Base-by-base conservation (phyloP, 2,888 invertebrate genomes). In the Stenchaetothrips biformis region DNA sequence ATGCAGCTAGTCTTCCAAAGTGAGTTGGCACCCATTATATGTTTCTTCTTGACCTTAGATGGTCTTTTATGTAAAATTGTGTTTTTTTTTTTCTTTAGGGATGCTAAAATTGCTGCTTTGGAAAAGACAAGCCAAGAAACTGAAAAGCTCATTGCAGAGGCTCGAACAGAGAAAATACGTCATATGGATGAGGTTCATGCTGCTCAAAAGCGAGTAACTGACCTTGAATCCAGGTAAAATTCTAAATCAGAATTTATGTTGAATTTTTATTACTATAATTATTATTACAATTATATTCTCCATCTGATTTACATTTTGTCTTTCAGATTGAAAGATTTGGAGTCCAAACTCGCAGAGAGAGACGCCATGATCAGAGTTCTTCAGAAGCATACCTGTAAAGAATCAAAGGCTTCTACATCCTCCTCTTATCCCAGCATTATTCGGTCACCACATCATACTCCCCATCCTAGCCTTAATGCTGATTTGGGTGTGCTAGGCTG, bases 281-380 rank as follows among this genome's bases (percentile, higher is more conserved):
- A 79, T 79, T n/a, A 79, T n/a, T 1, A 18, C 18, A 78, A n/a
- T 59, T 48, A 4, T 3, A 18, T 53, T 4, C 1, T 62, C 3
- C 18, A 62, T 79, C 25, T 67, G 78, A 47, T 48, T 7, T 74
- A n/a, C 48, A 2, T 74, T 48, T 81, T 81, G 81, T 48, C 79
- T 84, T 83, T 47, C 83, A 93, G 93, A 85, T 90, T 95, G 83
- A 95, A 95, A 86, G 94, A 95, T 86, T 87, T 95, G 82, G 95
- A 96, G 87, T 94, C 95, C 6, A 94, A 95, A 85, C 90, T 96
- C 81, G 94, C 95, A 0, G 96, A 96, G 86, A 92, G 93, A 81
- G 96, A 97, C 86, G 95, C 95, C 0, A 95, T 96, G 94, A 95
- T 97, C 84, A 92, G 93, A 84, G 95, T 95, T 37, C 89, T 96